phyloP scores from a whole-genome alignment of 2,797 vertebrate species.

The Corythornis leucogaster region DNA sequence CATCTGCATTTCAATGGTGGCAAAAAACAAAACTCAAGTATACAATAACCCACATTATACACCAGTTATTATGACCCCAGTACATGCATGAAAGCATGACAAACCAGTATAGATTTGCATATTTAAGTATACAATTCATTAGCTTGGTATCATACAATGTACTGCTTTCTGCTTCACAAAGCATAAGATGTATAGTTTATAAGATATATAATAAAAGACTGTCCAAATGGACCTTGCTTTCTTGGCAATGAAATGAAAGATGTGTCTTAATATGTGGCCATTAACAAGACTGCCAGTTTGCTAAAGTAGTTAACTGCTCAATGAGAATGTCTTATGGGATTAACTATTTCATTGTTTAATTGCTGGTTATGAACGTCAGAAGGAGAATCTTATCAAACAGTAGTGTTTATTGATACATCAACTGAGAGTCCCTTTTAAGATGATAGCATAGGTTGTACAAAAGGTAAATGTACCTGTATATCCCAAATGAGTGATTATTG shows the following conservation, averaged over 20 bases:
- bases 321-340: background rate
- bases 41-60: background rate
- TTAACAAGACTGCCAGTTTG: background rate
- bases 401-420: background rate
- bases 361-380: background rate
- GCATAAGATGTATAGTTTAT: background rate
- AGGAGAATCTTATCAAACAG: background rate
- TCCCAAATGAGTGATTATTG: background rate
- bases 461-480: background rate
- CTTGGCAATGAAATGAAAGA: background rate
- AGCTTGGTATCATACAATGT: background rate
- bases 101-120: background rate
- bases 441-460: background rate
- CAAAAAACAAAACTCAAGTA: background rate
- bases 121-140: background rate
- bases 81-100: background rate
- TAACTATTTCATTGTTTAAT: background rate
- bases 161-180: background rate
- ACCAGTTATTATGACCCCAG: background rate
- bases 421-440: background rate
- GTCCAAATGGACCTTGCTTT: background rate
- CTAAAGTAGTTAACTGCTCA: background rate
- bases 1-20: background rate
- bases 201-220: background rate
- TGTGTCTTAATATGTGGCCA: background rate